A percentile compares a stretch with the other conserved stretches of the same genome.
Conservation (phyloP, 92 coral and sea anemone genomes). For the Epizoanthus scotinus region DNA sequence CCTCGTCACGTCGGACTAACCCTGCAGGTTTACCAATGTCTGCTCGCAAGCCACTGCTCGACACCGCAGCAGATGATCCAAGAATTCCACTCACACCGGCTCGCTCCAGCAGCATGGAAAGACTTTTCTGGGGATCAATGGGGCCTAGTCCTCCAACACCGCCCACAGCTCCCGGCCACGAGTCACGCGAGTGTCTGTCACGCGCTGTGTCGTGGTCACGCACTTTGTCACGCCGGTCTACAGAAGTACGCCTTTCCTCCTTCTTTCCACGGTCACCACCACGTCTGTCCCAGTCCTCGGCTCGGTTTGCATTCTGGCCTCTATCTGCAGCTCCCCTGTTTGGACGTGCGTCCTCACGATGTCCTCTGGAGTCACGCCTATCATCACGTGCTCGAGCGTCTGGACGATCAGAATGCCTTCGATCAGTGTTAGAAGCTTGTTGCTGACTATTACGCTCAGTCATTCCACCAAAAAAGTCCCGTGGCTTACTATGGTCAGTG, state of each 20-base stretch:
- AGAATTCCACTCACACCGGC: conserved; percentile 98
- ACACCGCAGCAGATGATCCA: conserved; percentile 59
- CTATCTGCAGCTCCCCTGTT: conserved; percentile 56
- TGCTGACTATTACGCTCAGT: conserved; percentile 61
- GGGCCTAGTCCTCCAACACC: conserved; percentile 66
- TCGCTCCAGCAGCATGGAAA: conserved; percentile 89
- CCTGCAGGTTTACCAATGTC: conserved; percentile 66
- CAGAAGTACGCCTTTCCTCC: conserved; percentile 60
- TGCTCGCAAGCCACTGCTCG: conserved; percentile 54
- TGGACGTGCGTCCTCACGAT: conserved; percentile 74
- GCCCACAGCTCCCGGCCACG: conserved; percentile 56
- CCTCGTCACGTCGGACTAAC: conserved; percentile 56
- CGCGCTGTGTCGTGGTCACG: conserved; percentile 70
- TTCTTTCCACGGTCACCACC: conserved; percentile 59
- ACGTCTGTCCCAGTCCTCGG: conserved; percentile 58
- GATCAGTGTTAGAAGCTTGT: conserved; percentile 54
- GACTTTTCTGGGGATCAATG: conserved; percentile 94
- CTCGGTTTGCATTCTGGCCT: conserved; percentile 61
- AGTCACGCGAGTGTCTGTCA: conserved; percentile 65
- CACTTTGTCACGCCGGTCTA: conserved; percentile 75
- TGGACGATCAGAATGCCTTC: conserved; percentile 63
- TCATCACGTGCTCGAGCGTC: conserved; percentile 70
- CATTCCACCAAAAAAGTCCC: conserved; percentile 82
- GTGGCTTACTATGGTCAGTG: conserved; percentile 62
- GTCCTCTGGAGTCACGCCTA: conserved; percentile 86